Evolutionary conservation across 2,113 vertebrate species (phyloP).

Genomic region (Mustelus asterias): DNA sequence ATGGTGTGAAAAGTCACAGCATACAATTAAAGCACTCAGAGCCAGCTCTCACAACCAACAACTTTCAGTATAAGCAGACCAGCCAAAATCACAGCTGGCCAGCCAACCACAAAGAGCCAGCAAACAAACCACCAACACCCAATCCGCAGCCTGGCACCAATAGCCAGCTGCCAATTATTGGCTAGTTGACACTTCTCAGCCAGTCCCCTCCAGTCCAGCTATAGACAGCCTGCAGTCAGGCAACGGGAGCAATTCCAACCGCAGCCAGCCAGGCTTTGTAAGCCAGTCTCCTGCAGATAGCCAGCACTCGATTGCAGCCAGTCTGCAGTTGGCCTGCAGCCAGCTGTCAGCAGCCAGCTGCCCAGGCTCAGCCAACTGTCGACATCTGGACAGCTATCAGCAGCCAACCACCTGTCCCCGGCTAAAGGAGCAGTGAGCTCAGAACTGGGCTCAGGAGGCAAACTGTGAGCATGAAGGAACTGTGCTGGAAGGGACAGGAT

Average conservation of each 20-base stretch:
- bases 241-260: neutral
- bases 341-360: neutral
- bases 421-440: neutral
- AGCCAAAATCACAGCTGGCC: neutral
- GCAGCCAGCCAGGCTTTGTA: neutral
- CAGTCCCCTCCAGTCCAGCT: neutral
- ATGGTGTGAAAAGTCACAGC: neutral
- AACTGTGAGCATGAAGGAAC: neutral
- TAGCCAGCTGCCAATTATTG: neutral
- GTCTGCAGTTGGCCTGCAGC: neutral
- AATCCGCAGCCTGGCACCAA: neutral
- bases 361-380: neutral
- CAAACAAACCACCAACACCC: neutral
- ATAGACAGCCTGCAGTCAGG: neutral
- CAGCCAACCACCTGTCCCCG: neutral
- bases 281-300: neutral
- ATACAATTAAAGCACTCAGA: neutral
- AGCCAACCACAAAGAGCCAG: neutral
- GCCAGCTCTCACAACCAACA: neutral
- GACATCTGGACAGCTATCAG: neutral
- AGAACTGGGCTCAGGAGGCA: neutral
- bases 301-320: neutral
- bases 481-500: neutral
- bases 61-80: neutral
- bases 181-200: neutral